Evolutionary conservation across 2,888 invertebrate genomes (phyloP).

Genomic region (Neoscelio sp.): DNA sequence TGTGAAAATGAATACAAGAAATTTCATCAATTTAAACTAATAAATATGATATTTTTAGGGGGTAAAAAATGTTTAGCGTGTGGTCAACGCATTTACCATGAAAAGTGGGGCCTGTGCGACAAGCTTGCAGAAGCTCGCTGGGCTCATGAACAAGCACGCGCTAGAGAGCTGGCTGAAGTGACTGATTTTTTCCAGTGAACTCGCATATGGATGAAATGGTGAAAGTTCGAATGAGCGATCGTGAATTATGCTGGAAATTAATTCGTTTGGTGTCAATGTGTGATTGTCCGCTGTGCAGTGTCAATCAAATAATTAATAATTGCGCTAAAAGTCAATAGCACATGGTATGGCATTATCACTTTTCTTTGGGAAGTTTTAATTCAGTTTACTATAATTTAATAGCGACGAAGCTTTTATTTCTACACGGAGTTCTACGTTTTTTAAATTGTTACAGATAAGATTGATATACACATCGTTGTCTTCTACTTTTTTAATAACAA

Average conservation of each 20-base stretch:
- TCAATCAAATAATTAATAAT: slow-evolving; percentile 32
- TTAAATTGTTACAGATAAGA: too few species aligned
- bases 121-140: slow-evolving; percentile 89
- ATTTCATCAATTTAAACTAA: too few species aligned
- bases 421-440: too few species aligned
- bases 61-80: slow-evolving; percentile 89
- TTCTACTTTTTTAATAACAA: too few species aligned
- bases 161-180: slow-evolving; percentile 90
- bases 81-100: slow-evolving; percentile 87
- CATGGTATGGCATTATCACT: background rate
- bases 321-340: slow-evolving; percentile 32
- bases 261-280: slow-evolving; percentile 3
- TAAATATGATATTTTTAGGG: slow-evolving; percentile 84
- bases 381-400: too few species aligned
- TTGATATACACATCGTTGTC: too few species aligned
- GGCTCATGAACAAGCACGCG: slow-evolving; percentile 91
- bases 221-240: slow-evolving; percentile 1
- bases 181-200: slow-evolving; percentile 87
- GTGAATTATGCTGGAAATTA: slow-evolving; percentile 9
- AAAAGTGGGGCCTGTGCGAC: slow-evolving; percentile 89
- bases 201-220: slow-evolving; percentile 2
- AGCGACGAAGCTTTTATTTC: too few species aligned
- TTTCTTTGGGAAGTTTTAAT: too few species aligned
- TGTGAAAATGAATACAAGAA: too few species aligned
- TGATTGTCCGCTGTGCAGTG: slow-evolving; percentile 8